Evolutionary conservation across 2,113 vertebrate species (phyloP).

Genomic region (Poecilia latipinna): DNA sequence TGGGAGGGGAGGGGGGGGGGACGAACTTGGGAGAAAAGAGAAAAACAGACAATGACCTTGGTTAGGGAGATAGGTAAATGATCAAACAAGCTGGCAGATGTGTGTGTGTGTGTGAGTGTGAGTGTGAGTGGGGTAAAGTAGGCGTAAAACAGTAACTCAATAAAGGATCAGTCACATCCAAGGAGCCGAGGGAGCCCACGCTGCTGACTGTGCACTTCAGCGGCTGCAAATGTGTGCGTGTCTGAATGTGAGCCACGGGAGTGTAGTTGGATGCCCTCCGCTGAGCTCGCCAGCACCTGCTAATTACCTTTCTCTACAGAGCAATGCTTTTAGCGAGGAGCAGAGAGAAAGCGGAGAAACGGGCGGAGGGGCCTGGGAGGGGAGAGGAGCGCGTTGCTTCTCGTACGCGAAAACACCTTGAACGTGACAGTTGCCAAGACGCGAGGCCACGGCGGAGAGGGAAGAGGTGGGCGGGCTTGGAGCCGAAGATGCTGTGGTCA

Average conservation of each 20-base stretch:
- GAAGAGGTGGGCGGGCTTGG: constrained; percentile 74
- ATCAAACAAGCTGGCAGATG: constrained; percentile 82
- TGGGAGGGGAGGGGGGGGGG: constrained; percentile 51
- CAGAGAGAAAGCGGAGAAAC: constrained; percentile 54
- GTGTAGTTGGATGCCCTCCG: constrained; percentile 82
- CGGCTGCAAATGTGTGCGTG: constrained; percentile 56
- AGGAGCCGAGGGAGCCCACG: constrained; percentile 81
- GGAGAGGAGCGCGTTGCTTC: constrained; percentile 86
- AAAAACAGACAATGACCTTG: constrained; percentile 82
- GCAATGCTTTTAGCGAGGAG: constrained; percentile 88
- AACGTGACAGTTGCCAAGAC: constrained; percentile 99
- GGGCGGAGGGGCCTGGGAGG: constrained; percentile 15
- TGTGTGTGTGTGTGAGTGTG: constrained; percentile 40
- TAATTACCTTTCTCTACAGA: constrained; percentile 94
- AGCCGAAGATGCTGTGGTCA: constrained; percentile 99
- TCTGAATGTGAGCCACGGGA: constrained; percentile 73
- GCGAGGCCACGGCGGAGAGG: constrained; percentile 87
- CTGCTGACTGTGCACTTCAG: constrained; percentile 82
- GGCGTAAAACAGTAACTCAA: constrained; percentile 85
- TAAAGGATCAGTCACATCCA: constrained; percentile 86
- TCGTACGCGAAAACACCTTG: constrained; percentile 99
- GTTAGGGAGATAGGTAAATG: constrained; percentile 81
- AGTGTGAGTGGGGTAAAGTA: constrained; percentile 77
- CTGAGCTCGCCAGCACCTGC: constrained; percentile 92
- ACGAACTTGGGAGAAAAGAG: constrained; percentile 69